These are phyloP conservation scores for Bombus waltoni DNA, from an alignment of 1,140 invertebrate species.

Conservation along the genomic window DNA sequence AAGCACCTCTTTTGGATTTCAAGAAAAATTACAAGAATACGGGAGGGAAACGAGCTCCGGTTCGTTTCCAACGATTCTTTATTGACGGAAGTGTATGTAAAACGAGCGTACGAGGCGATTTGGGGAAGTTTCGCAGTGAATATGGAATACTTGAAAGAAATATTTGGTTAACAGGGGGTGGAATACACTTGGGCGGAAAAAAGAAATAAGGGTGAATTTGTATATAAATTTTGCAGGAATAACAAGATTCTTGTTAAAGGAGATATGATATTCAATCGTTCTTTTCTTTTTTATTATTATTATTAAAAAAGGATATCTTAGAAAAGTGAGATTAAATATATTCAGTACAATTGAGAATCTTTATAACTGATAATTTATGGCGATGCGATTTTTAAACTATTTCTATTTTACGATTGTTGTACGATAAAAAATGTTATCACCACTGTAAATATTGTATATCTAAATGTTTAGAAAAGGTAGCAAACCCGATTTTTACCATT, in stretches of 20 bases:
- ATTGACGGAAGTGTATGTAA: background rate
- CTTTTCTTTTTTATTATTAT: background rate
- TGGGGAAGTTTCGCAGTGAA: background rate
- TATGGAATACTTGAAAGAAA: background rate
- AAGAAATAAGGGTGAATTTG: background rate
- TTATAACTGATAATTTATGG: background rate
- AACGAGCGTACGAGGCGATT: background rate
- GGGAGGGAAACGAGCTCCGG: background rate
- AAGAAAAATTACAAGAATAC: conserved; percentile 47
- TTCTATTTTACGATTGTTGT: too few species aligned
- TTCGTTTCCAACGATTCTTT: background rate
- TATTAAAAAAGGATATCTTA: background rate
- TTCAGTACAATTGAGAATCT: background rate
- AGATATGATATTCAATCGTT: too few species aligned
- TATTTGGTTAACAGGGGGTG: background rate
- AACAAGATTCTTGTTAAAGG: too few species aligned
- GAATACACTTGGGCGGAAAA: background rate
- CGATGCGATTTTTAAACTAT: background rate
- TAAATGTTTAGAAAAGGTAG: too few species aligned
- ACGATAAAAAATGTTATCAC: too few species aligned
- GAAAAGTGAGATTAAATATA: background rate
- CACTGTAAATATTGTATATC: too few species aligned
- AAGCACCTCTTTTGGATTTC: conserved; percentile 7
- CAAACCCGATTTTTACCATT: too few species aligned
- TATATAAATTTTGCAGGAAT: too few species aligned